phyloP scores from a whole-genome alignment of 2,113 vertebrate species.

The Pomatorhinus ruficollis region DNA sequence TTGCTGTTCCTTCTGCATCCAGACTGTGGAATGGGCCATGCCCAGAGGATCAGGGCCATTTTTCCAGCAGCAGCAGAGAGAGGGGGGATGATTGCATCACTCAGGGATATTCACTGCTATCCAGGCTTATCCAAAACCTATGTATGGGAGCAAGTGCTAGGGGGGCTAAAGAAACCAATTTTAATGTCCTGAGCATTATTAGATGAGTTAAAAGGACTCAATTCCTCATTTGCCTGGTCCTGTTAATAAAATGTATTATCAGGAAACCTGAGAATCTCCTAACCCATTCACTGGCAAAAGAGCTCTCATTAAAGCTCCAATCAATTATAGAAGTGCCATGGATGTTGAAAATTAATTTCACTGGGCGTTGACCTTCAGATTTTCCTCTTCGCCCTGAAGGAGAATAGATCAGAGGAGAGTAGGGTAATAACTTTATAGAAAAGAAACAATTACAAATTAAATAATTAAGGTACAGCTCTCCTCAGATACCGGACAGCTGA shows the following conservation, averaged over 20 bases:
- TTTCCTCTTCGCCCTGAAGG: neutral
- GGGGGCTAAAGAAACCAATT: neutral
- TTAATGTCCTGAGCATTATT: neutral
- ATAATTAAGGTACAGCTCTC: neutral
- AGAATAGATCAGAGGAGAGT: neutral
- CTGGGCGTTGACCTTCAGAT: neutral
- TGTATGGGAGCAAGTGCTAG: neutral
- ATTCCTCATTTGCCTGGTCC: neutral
- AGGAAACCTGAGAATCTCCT: neutral
- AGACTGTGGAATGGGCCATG: neutral
- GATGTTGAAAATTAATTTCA: neutral
- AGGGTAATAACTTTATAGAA: neutral
- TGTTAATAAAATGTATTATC: neutral
- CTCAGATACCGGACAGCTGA: neutral
- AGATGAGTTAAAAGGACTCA: neutral
- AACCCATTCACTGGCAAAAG: neutral
- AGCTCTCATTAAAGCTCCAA: neutral
- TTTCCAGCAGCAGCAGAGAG: neutral
- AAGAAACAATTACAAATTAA: neutral
- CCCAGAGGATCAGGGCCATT: neutral
- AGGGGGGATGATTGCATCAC: accelerated
- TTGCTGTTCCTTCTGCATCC: neutral
- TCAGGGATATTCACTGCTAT: neutral
- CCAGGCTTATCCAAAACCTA: neutral
- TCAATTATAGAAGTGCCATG: neutral